Evolutionary conservation across 37 sponge, comb jelly and placozoan genomes (phyloP).

Genomic region (Axinella damicornis): DNA sequence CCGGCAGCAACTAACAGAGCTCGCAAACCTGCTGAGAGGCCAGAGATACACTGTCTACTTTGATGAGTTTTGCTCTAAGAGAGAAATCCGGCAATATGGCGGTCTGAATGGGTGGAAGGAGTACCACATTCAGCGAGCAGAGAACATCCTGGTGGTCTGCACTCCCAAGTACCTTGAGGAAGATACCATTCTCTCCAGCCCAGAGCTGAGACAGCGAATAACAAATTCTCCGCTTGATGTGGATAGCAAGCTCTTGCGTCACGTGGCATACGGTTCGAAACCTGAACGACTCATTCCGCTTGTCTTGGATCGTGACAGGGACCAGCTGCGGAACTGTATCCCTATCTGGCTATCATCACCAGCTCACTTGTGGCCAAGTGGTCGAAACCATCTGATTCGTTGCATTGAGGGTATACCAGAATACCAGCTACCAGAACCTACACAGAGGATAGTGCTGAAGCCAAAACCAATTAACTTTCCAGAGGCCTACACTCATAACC

Average conservation of each 20-base stretch:
- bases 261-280: not conserved
- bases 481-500: not conserved
- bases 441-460: constrained; percentile 11
- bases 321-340: not conserved
- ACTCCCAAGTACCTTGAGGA: constrained; percentile 34
- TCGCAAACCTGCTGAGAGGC: constrained; percentile 15
- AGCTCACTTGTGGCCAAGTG: constrained; percentile 14
- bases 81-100: not conserved
- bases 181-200: not conserved
- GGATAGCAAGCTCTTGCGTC: constrained; percentile 12
- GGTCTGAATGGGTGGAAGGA: constrained; percentile 36
- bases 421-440: constrained; percentile 3
- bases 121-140: not conserved
- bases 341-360: constrained; percentile 26
- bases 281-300: constrained; percentile 16
- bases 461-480: constrained; percentile 20
- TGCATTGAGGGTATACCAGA: not conserved
- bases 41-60: constrained; percentile 26
- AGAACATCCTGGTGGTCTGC: constrained; percentile 42
- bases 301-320: constrained; percentile 2
- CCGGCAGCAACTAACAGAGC: not conserved
- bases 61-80: constrained; percentile 30
- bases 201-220: not conserved
- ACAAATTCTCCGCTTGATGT: constrained; percentile 15
- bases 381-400: constrained; percentile 17